These are phyloP conservation scores for Micronisus gabar DNA, from an alignment of 2,113 vertebrate genomes.

Conservation along the genomic window DNA sequence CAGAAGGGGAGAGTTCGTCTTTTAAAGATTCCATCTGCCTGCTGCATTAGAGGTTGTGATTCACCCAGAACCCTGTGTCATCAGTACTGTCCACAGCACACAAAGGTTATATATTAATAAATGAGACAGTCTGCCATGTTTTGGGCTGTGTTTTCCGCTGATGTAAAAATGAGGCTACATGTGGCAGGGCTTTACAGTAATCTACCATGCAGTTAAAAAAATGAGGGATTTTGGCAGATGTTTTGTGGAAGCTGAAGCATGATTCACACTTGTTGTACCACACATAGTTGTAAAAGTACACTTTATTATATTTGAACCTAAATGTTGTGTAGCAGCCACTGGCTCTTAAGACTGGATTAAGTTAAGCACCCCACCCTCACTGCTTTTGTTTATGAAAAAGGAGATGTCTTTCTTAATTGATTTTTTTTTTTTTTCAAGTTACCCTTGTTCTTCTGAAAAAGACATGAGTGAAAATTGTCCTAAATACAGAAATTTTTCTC, in stretches of 20 bases:
- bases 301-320: background rate
- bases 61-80: background rate
- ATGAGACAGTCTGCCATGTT: background rate
- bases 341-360: background rate
- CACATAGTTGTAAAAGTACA: background rate
- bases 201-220: background rate
- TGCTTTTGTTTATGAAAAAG: background rate
- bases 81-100: background rate
- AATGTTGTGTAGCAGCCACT: background rate
- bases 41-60: background rate
- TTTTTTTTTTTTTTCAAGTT: background rate
- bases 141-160: background rate
- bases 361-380: background rate
- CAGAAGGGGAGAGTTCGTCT: background rate
- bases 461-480: background rate
- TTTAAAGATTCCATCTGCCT: background rate
- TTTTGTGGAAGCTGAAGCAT: background rate
- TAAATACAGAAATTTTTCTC: background rate
- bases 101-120: background rate
- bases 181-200: background rate
- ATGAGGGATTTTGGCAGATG: background rate
- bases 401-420: background rate
- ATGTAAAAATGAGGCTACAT: background rate
- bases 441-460: background rate
- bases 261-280: background rate